Evolutionary conservation across 2,113 vertebrate genomes (phyloP), one percentile per base, ranked within the genome.

Genomic region (Heterotis niloticus): DNA sequence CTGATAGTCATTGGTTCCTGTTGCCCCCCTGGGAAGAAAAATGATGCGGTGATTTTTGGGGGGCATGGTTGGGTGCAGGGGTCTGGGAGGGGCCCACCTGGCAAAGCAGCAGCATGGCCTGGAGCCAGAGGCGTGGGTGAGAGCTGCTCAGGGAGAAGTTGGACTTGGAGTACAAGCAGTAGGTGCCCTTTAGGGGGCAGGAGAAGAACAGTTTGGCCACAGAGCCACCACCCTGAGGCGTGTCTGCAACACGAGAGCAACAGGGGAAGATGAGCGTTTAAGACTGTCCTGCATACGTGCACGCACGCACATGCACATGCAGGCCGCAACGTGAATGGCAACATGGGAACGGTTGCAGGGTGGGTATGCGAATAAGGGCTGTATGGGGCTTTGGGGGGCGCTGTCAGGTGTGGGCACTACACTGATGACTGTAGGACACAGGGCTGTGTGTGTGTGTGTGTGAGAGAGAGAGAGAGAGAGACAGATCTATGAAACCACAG

Each of bases 81-180:
- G 26, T 26, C 20, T 10, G 34, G 66, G 23, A 51, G 34, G 18
- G 67, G 87, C 91, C 52, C 20, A 99, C 98, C 97, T 99, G 96
- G 76, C 95, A 92, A 77, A 94, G 93, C 0, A 99, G 93, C 83
- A 98, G 92, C 97, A 99, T 98, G 93, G 98, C 90, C 76, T 94
- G 95, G 81, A 99, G 96, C 98, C 98, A 99, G 0, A 95, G 90
- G 0, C 93, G 92, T 11, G 96, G 95, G 64, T 96, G 95, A 56
- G 20, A 89, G 88, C 96, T 98, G 91, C 88, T 81, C 82, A 99
- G 92, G 76, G 87, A 91, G 81, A 99, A 99, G 5, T 92, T 92
- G 87, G 95, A 98, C 83, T 96, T 98, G 81, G 94, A 91, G 83
- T 97, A 99, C 1, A 99, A 90, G 85, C 97, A 99, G 91, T 98